A percentile compares a stretch with the other conserved stretches of the same genome.
Conservation (phyloP, 2,113 vertebrate species). For the Engraulis encrasicolus region DNA sequence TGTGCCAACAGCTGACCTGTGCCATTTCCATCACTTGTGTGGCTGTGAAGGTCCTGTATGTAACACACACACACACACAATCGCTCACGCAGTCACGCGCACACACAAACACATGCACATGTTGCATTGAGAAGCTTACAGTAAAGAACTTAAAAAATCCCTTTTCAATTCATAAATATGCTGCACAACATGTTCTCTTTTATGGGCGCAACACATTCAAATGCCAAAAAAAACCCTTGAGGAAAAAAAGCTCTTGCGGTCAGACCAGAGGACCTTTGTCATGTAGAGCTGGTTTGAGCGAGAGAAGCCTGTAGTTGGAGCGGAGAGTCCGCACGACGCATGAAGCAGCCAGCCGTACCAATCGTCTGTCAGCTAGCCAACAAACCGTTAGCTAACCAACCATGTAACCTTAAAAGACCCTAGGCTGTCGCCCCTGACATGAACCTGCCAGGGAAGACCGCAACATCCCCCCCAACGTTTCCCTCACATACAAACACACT, state of each 20-base stretch:
- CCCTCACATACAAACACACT: slow-evolving; percentile 33
- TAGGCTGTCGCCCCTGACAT: slow-evolving; percentile 53
- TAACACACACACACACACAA: slow-evolving; percentile 15
- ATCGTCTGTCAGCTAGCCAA: too few relatives aligned
- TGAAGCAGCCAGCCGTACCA: slow-evolving; percentile 47
- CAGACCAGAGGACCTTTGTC: slow-evolving; percentile 63
- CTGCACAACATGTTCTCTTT: slow-evolving; percentile 7
- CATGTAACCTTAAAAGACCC: too few relatives aligned
- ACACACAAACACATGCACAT: slow-evolving; percentile 39
- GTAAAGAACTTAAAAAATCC: slow-evolving; percentile 39
- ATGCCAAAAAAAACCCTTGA: slow-evolving; percentile 53
- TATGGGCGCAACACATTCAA: slow-evolving; percentile 61
- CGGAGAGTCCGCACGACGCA: slow-evolving; percentile 39
- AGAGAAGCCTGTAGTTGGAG: slow-evolving; percentile 33
- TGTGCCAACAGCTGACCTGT: slow-evolving; percentile 6
- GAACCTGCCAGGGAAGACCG: slow-evolving; percentile 50
- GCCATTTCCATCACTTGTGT: slow-evolving; percentile 64
- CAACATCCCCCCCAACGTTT: slow-evolving; percentile 45
- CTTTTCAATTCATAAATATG: slow-evolving; percentile 37
- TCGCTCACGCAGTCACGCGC: slow-evolving; percentile 48
- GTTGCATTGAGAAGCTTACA: slow-evolving; percentile 61
- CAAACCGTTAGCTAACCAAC: too few relatives aligned
- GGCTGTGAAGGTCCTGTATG: slow-evolving; percentile 5
- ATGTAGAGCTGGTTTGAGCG: slow-evolving; percentile 43
- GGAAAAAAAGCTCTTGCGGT: slow-evolving; percentile 49